Percentiles rank a stretch among this genome's conserved stretches.
Evolutionary conservation across 2,888 invertebrate species (phyloP).

Genomic region (Cheilosia vernalis): DNA sequence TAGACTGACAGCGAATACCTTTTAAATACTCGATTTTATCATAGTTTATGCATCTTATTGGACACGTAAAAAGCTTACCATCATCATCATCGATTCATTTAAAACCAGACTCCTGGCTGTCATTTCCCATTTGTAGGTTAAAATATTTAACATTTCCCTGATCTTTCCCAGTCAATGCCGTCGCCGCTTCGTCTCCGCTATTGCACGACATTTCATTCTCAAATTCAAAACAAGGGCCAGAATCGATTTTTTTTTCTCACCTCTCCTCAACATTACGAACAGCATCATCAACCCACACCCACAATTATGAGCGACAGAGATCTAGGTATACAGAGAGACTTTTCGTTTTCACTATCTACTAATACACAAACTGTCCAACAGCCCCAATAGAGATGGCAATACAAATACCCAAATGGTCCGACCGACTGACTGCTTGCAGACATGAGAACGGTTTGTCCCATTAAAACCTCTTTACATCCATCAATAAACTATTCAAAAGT

Average conservation of each 20-base stretch:
- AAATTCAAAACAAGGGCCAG: conserved; percentile 52
- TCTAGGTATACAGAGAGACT: neutral
- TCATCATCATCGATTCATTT: conserved; percentile 56
- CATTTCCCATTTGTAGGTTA: conserved; percentile 56
- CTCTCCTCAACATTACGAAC: conserved; percentile 38
- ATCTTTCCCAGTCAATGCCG: conserved; percentile 20
- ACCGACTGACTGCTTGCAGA: conserved; percentile 42
- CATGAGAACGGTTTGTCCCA: conserved; percentile 64
- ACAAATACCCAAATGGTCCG: conserved; percentile 11
- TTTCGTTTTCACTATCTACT: conserved; percentile 24
- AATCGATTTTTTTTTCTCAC: conserved; percentile 59
- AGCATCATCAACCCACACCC: conserved; percentile 27
- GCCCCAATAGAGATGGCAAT: conserved; percentile 6
- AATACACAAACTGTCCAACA: conserved; percentile 44
- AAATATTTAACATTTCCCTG: conserved; percentile 50
- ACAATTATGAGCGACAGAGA: conserved; percentile 51
- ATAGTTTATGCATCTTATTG: conserved; percentile 7
- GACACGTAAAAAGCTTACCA: conserved; percentile 45
- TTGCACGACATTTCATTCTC: conserved; percentile 15
- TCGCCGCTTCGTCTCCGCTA: conserved; percentile 5
- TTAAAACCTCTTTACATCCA: conserved; percentile 76
- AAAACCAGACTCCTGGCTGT: conserved; percentile 36
- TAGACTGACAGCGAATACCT: conserved; percentile 29
- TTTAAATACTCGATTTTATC: conserved; percentile 30
- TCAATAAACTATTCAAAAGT: conserved; percentile 76